Evolutionary conservation across 1,140 invertebrate species (phyloP).

Genomic region (Leptopilina clavipes): DNA sequence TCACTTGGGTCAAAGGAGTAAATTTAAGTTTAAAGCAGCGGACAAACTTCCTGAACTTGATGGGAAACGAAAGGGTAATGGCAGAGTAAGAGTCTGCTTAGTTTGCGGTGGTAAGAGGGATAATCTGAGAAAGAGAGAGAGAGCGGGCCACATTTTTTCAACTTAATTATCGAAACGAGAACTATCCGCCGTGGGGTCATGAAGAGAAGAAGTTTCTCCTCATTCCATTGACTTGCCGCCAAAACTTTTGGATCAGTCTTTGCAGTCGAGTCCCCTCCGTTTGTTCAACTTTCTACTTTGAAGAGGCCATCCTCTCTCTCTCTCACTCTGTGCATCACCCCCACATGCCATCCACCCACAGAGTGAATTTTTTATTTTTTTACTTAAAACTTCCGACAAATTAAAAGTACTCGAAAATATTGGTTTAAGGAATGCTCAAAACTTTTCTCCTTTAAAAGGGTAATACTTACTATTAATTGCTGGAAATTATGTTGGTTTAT

Average conservation of each 20-base stretch:
- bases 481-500: background rate
- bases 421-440: background rate
- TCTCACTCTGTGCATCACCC: conserved; percentile 41
- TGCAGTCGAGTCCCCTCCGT: conserved; percentile 37
- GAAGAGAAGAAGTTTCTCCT: conserved; percentile 52
- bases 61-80: conserved; percentile 35
- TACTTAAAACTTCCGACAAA: conserved; percentile 36
- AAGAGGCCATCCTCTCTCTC: conserved; percentile 48
- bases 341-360: conserved; percentile 44
- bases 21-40: conserved; percentile 41
- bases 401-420: conserved; percentile 14
- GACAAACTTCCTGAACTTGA: conserved; percentile 47
- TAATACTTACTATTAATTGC: background rate
- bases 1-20: conserved; percentile 36
- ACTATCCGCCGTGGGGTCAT: conserved; percentile 43
- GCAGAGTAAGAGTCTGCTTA: conserved; percentile 35
- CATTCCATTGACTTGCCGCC: conserved; percentile 45
- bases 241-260: conserved; percentile 61
- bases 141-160: conserved; percentile 64
- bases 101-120: conserved; percentile 43
- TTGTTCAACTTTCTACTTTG: conserved; percentile 50
- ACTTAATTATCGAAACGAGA: conserved; percentile 68
- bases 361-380: conserved; percentile 39
- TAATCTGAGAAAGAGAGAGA: conserved; percentile 45
- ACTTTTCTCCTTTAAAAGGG: background rate